Percentiles rank a stretch among this genome's conserved stretches.
phyloP scores from a whole-genome alignment of 1,140 invertebrate genomes.

The Ylistrum balloti region DNA sequence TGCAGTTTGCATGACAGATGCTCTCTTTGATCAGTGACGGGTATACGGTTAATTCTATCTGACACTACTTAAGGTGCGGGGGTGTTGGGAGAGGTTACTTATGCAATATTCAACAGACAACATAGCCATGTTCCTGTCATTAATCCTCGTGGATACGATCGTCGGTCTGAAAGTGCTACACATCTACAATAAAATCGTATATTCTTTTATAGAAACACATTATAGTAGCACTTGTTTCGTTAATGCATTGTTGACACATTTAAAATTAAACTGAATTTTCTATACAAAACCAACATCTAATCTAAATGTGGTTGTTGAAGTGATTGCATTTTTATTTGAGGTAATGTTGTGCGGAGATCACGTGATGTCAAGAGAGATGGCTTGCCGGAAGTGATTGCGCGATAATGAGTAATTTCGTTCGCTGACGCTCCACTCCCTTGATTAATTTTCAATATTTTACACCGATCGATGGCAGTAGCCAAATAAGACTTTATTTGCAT shows the following conservation, averaged over 20 bases:
- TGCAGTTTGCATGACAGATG: neutral
- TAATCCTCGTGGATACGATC: no score
- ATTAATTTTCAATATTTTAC: constrained; percentile 40
- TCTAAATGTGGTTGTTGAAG: neutral
- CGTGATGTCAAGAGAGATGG: neutral
- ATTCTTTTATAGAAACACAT: no score
- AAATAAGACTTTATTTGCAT: neutral
- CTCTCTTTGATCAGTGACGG: neutral
- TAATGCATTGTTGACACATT: neutral
- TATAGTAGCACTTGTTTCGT: no score
- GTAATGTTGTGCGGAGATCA: neutral
- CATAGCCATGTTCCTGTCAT: no score
- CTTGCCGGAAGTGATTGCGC: neutral
- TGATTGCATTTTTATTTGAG: neutral
- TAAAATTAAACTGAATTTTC: neutral
- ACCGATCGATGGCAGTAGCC: neutral
- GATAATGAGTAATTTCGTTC: neutral
- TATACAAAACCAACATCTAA: neutral
- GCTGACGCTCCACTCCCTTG: neutral
- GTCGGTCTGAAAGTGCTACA: constrained; percentile 1
- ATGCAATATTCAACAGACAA: no score
- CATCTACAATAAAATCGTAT: neutral
- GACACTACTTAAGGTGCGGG: neutral
- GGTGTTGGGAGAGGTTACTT: neutral
- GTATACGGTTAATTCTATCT: neutral